Evolutionary conservation across 2,113 vertebrate genomes (phyloP).

Genomic region (Aphelocoma coerulescens): DNA sequence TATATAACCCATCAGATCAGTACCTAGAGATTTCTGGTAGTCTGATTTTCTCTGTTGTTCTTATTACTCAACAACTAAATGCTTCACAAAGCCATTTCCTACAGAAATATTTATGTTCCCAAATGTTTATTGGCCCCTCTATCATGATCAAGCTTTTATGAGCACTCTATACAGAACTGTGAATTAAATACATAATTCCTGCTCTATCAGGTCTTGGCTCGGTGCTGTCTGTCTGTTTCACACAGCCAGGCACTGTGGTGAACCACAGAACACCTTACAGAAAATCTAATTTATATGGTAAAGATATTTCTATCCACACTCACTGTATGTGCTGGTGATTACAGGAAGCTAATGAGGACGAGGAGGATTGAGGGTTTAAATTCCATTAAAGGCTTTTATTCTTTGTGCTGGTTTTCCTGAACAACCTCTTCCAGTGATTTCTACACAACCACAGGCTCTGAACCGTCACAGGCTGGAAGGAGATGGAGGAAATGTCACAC

Average conservation of each 20-base stretch:
- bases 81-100: constrained; percentile 68
- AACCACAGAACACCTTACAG: background rate
- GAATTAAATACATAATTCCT: constrained; percentile 70
- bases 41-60: constrained; percentile 56
- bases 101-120: constrained; percentile 66
- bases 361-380: background rate
- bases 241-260: background rate
- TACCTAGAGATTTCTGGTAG: constrained; percentile 44
- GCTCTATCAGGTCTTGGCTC: background rate
- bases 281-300: background rate
- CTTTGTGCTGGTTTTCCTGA: background rate
- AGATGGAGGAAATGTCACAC: background rate
- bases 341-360: background rate
- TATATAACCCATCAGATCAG: constrained; percentile 26
- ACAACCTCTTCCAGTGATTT: background rate
- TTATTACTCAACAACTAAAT: constrained; percentile 65
- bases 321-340: background rate
- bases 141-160: constrained; percentile 69
- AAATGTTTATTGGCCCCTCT: constrained; percentile 67
- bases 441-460: background rate
- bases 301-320: constrained; percentile 17
- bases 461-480: background rate
- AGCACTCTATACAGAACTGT: constrained; percentile 48
- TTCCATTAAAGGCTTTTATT: background rate
- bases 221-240: constrained; percentile 45